Conservation (phyloP, 2,113 vertebrate species). For the Callocephalon fimbriatum region DNA sequence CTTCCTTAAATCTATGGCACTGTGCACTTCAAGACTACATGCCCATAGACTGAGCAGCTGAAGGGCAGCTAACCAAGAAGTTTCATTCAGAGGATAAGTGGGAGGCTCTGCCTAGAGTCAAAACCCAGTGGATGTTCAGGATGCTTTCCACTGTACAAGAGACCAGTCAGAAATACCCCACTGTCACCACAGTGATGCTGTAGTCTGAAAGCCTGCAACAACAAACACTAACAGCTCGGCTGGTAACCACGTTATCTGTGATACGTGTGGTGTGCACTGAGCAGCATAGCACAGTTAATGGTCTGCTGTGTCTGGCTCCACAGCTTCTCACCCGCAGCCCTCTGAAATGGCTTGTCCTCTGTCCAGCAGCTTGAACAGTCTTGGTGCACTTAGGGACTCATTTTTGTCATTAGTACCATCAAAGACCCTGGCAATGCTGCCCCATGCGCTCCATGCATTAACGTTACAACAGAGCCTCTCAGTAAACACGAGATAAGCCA, state of each 20-base stretch:
- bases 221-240: not conserved
- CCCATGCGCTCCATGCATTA: accelerated
- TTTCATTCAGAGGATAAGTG: not conserved
- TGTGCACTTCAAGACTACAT: not conserved
- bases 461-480: not conserved
- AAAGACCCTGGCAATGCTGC: not conserved
- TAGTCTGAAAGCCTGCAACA: not conserved
- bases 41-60: not conserved
- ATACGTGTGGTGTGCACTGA: not conserved
- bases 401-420: not conserved
- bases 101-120: not conserved
- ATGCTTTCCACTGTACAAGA: not conserved
- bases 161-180: not conserved
- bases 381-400: not conserved
- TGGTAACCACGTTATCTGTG: not conserved
- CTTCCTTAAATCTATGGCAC: not conserved
- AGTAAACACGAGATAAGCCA: not conserved
- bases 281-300: not conserved
- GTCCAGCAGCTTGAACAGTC: not conserved
- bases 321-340: not conserved
- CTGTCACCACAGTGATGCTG: not conserved
- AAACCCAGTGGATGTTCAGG: not conserved
- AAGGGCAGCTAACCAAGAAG: not conserved
- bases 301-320: not conserved
- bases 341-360: not conserved